phyloP scores from a whole-genome alignment of 2,888 invertebrate species.

The Zaprionus bogoriensis region DNA sequence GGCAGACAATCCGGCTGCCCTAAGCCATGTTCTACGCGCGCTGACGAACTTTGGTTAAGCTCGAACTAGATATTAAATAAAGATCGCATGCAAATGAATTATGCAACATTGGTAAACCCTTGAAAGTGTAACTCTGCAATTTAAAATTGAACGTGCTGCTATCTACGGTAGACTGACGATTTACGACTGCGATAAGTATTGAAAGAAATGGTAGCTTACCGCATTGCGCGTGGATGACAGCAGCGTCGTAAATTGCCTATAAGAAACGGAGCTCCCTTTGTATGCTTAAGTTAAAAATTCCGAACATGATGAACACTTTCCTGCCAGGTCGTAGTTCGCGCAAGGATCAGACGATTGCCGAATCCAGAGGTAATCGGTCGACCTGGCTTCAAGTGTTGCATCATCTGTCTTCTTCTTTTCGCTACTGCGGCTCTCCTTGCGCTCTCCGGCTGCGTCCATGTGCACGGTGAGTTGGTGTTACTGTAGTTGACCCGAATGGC shows the following conservation, averaged over 20 bases:
- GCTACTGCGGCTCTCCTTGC: slow-evolving; percentile 39
- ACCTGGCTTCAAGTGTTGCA: slow-evolving; percentile 28
- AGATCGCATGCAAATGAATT: not conserved
- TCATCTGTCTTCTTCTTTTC: slow-evolving; percentile 52
- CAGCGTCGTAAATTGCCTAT: slow-evolving; percentile 35
- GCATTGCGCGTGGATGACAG: slow-evolving; percentile 11
- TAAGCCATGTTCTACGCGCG: slow-evolving; percentile 85
- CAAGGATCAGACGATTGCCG: slow-evolving; percentile 47
- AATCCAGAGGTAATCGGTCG: slow-evolving; percentile 47
- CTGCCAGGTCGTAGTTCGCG: slow-evolving; percentile 15
- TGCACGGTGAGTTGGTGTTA: slow-evolving; percentile 62
- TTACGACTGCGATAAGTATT: slow-evolving; percentile 23
- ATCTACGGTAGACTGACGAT: slow-evolving; percentile 17
- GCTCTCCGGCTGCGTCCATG: slow-evolving; percentile 35
- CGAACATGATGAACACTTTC: slow-evolving; percentile 26
- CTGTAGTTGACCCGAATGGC: slow-evolving; percentile 26
- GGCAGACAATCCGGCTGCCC: slow-evolving; percentile 88
- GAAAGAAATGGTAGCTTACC: slow-evolving; percentile 19
- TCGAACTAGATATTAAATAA: not conserved
- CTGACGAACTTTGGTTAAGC: slow-evolving; percentile 75
- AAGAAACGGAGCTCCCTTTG: slow-evolving; percentile 7
- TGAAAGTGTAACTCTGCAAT: slow-evolving; percentile 2
- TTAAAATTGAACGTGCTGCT: slow-evolving; percentile 15
- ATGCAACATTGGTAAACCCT: not conserved
- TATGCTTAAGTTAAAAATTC: slow-evolving; percentile 59